Evolutionary conservation across 2,797 vertebrate genomes (phyloP).

Genomic region (Eulemur albifrons): DNA sequence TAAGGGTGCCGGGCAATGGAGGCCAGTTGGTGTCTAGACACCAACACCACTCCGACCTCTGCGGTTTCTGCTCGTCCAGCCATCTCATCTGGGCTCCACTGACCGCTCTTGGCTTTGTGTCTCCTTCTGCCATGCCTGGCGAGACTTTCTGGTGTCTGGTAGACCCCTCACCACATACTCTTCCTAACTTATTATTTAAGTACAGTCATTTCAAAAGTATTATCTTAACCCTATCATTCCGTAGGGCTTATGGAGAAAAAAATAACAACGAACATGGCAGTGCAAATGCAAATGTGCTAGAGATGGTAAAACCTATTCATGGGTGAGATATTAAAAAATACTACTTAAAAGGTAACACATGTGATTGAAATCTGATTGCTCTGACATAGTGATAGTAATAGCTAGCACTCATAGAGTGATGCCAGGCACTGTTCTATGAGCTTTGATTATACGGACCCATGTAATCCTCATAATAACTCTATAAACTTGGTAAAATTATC

Average conservation of each 20-base stretch:
- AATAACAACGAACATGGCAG: neutral
- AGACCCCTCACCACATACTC: neutral
- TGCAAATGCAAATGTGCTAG: neutral
- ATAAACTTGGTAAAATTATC: neutral
- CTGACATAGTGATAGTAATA: neutral
- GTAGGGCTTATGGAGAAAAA: neutral
- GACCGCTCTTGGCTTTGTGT: neutral
- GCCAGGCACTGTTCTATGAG: neutral
- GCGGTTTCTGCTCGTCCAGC: too few species aligned
- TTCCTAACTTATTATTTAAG: neutral
- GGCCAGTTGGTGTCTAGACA: neutral
- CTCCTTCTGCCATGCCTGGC: neutral
- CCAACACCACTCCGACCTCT: accelerated
- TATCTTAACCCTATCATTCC: neutral
- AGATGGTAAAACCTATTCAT: neutral
- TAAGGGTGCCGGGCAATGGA: neutral
- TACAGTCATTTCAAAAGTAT: neutral
- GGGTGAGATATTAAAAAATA: neutral
- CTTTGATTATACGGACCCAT: neutral
- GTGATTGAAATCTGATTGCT: neutral
- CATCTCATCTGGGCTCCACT: neutral
- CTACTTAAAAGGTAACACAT: neutral
- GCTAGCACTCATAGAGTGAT: neutral
- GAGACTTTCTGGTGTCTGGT: neutral
- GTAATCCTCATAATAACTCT: neutral